Conservation (phyloP, 1,140 invertebrate species). For the Paralvinella palmiformis region DNA sequence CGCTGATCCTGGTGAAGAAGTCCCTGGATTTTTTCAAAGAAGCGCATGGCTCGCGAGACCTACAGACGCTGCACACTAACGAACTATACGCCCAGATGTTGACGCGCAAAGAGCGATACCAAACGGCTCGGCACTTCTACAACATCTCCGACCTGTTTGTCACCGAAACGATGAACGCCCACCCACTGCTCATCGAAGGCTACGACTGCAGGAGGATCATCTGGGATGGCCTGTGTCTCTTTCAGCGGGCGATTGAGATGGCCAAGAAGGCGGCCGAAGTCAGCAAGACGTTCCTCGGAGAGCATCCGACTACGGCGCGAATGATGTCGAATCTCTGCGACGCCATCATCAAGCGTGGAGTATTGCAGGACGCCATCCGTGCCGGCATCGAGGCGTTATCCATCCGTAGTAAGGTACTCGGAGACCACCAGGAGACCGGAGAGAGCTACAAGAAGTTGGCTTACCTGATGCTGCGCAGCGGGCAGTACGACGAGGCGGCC, state of each 20-base stretch:
- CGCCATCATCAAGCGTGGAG: conserved; percentile 10
- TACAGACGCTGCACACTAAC: conserved; percentile 7
- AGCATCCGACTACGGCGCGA: conserved; percentile 11
- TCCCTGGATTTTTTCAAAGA: conserved; percentile 10
- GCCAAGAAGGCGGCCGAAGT: conserved; percentile 6
- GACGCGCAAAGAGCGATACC: neutral
- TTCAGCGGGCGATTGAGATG: conserved; percentile 2
- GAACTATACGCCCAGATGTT: conserved; percentile 16
- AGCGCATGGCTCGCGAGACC: neutral
- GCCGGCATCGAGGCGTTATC: neutral
- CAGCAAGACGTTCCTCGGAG: neutral
- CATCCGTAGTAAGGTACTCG: conserved; percentile 10
- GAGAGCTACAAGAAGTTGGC: conserved; percentile 8
- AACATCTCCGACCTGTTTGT: conserved; percentile 13
- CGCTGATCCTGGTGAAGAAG: conserved; percentile 3
- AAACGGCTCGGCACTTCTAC: conserved; percentile 16
- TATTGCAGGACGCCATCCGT: conserved; percentile 6
- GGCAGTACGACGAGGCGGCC: conserved; percentile 14
- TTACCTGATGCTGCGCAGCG: conserved; percentile 15
- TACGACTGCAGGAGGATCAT: conserved; percentile 10
- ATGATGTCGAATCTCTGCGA: conserved; percentile 11
- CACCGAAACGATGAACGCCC: conserved; percentile 4
- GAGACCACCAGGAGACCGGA: conserved; percentile 9
- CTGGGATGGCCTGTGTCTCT: conserved; percentile 16
- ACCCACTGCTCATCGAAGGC: conserved; percentile 9